These are phyloP conservation scores for Cricetomys ansorgei DNA, from an alignment of 2,113 vertebrate species.

Conservation along the genomic window DNA sequence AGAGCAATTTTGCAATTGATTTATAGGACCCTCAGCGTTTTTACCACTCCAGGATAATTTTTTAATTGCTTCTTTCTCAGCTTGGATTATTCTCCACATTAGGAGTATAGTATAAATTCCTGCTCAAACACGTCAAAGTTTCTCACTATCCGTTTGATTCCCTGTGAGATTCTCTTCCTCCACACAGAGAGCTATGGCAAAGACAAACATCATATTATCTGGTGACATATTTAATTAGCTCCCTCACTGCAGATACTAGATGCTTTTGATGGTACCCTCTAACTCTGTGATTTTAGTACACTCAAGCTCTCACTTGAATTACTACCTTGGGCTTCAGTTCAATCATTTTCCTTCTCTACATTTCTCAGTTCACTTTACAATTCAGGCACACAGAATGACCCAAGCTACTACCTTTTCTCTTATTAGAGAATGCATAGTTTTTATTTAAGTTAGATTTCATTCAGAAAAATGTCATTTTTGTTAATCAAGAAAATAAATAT, in stretches of 20 bases:
- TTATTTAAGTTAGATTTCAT: background rate
- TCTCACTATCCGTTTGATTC: slow-evolving; percentile 25
- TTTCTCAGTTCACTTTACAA: background rate
- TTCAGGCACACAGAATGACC: background rate
- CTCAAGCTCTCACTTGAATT: background rate
- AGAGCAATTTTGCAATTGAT: slow-evolving; percentile 50
- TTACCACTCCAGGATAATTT: slow-evolving; percentile 36
- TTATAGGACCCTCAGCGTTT: slow-evolving; percentile 16
- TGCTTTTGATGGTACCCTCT: background rate
- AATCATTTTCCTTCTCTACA: background rate
- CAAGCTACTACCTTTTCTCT: background rate
- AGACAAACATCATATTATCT: slow-evolving; percentile 14
- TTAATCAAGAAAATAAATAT: background rate
- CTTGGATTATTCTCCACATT: background rate
- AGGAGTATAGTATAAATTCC: background rate
- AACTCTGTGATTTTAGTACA: background rate
- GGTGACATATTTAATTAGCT: slow-evolving; percentile 44
- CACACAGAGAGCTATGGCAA: background rate
- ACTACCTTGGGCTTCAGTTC: background rate
- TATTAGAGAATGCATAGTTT: background rate
- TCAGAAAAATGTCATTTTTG: background rate
- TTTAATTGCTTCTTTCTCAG: slow-evolving; percentile 73
- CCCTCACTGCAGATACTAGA: background rate
- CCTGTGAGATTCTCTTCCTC: background rate
- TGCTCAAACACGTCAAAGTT: background rate